Evolutionary conservation across 2,888 invertebrate species (phyloP).

Genomic region (Drosophila colorata): DNA sequence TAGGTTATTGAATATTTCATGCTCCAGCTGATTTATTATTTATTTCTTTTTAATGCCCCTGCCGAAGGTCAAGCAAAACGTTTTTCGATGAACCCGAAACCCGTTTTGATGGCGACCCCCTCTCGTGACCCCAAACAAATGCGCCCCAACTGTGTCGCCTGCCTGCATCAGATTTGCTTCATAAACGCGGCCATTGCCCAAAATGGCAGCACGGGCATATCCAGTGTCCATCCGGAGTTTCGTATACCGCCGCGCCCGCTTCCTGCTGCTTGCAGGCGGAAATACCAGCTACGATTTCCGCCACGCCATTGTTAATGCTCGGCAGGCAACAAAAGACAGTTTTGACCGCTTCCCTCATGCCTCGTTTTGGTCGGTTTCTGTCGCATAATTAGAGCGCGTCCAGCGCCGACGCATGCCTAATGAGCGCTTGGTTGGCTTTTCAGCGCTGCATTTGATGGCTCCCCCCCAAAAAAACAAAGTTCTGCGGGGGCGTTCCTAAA

Average conservation of each 20-base stretch:
- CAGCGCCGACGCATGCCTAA: constrained; percentile 66
- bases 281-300: constrained; percentile 70
- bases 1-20: constrained; percentile 81
- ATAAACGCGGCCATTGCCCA: constrained; percentile 38
- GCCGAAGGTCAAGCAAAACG: constrained; percentile 71
- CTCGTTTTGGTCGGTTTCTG: constrained; percentile 26
- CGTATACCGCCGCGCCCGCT: constrained; percentile 27
- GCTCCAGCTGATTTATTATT: constrained; percentile 79
- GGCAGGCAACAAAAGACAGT: constrained; percentile 31
- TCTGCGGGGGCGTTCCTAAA: constrained; percentile 42
- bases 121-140: not conserved
- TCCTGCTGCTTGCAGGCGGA: constrained; percentile 62
- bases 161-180: constrained; percentile 35
- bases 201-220: constrained; percentile 19
- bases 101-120: constrained; percentile 42
- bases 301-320: constrained; percentile 37
- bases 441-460: constrained; percentile 62
- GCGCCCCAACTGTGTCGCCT: not conserved
- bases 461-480: constrained; percentile 28
- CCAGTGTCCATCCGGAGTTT: constrained; percentile 40
- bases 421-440: constrained; percentile 66
- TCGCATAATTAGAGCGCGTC: constrained; percentile 66
- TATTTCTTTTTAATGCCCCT: constrained; percentile 78
- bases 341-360: not conserved
- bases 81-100: constrained; percentile 62